Conservation (phyloP, 2,797 vertebrate genomes). For the Antrozous pallidus region DNA sequence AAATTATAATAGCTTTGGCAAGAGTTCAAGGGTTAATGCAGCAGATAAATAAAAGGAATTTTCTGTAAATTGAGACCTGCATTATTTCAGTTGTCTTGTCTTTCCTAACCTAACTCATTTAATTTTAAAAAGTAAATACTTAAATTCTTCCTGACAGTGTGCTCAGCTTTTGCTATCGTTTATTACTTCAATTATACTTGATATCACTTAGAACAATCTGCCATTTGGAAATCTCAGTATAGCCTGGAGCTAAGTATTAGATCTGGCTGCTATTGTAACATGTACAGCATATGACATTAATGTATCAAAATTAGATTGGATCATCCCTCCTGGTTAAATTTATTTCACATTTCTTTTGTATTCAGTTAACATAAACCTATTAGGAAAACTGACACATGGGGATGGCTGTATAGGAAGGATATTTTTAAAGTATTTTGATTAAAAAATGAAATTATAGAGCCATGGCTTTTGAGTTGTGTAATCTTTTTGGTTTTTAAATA, state of each 20-base stretch:
- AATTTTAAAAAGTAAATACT: slow-evolving; percentile 90
- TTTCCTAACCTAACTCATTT: slow-evolving; percentile 86
- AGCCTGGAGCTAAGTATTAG: slow-evolving; percentile 87
- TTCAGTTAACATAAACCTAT: slow-evolving; percentile 92
- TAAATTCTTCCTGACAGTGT: slow-evolving; percentile 88
- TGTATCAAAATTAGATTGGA: slow-evolving; percentile 97
- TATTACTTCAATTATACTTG: slow-evolving; percentile 88
- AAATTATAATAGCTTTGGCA: slow-evolving; percentile 87
- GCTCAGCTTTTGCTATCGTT: slow-evolving; percentile 88
- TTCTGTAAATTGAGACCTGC: slow-evolving; percentile 88
- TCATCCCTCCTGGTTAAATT: slow-evolving; percentile 93
- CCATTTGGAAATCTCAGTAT: slow-evolving; percentile 88
- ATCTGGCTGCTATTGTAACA: slow-evolving; percentile 88
- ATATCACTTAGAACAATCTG: slow-evolving; percentile 88
- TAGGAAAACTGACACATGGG: slow-evolving; percentile 87
- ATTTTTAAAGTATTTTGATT: slow-evolving; percentile 87
- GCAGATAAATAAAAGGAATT: slow-evolving; percentile 90
- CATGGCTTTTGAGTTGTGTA: slow-evolving; percentile 77
- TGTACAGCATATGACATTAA: slow-evolving; percentile 93
- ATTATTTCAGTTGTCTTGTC: slow-evolving; percentile 88
- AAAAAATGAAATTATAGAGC: slow-evolving; percentile 85
- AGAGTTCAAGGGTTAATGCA: slow-evolving; percentile 88
- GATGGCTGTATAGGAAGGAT: slow-evolving; percentile 87
- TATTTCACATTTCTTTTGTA: slow-evolving; percentile 96
- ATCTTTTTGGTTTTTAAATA: slow-evolving; percentile 79